These are phyloP conservation scores for Cryptomyrus ogoouensis DNA, from an alignment of 2,113 vertebrate species.

Conservation along the genomic window DNA sequence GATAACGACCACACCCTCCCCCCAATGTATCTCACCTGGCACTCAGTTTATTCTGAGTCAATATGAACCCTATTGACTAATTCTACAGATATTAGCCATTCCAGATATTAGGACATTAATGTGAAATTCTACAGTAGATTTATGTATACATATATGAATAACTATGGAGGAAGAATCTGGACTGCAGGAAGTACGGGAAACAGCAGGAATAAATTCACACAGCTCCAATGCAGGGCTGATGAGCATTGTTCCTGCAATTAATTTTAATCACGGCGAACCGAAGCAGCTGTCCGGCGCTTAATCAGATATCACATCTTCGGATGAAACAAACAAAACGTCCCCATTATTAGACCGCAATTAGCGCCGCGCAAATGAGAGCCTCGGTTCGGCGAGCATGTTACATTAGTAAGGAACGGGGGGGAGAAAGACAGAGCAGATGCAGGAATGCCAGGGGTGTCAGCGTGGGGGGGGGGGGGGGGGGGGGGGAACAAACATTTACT, in stretches of 20 bases:
- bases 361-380: constrained; percentile 36
- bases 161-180: neutral
- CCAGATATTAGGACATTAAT: neutral
- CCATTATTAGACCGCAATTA: constrained; percentile 42
- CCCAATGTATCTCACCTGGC: neutral
- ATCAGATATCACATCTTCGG: constrained; percentile 41
- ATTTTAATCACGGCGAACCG: constrained; percentile 44
- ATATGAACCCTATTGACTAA: neutral
- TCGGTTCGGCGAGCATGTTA: neutral
- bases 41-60: neutral
- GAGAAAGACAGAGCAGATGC: neutral
- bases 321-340: constrained; percentile 34
- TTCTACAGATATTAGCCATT: neutral
- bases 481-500: too few species aligned
- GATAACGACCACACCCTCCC: neutral
- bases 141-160: neutral
- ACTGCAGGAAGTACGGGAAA: neutral
- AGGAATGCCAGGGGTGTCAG: neutral
- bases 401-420: neutral
- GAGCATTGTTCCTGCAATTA: constrained; percentile 42
- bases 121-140: neutral
- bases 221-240: constrained; percentile 39
- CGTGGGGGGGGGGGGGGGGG: neutral
- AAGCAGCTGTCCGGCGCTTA: constrained; percentile 44
- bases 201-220: neutral